Evolutionary conservation across 2,113 vertebrate genomes (phyloP).

Genomic region (Semnornis frantzii): DNA sequence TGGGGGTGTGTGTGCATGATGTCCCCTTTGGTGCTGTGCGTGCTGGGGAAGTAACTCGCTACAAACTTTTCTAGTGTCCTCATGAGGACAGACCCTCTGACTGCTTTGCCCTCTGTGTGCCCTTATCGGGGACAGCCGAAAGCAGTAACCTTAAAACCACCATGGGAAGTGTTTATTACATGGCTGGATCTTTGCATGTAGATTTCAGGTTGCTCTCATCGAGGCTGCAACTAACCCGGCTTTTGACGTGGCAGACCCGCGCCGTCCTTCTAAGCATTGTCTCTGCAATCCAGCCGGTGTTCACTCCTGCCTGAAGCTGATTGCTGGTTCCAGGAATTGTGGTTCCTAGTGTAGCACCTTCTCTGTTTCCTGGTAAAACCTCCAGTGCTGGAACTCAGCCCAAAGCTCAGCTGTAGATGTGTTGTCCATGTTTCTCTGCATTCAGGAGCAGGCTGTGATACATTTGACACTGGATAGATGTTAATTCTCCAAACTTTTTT

Average conservation of each 20-base stretch:
- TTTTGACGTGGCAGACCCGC: neutral
- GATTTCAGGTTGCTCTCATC: neutral
- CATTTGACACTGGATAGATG: neutral
- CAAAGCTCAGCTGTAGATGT: neutral
- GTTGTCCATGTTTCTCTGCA: neutral
- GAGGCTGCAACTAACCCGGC: neutral
- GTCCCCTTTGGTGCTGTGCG: neutral
- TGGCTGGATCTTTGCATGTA: neutral
- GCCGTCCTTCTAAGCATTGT: neutral
- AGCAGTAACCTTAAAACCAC: neutral
- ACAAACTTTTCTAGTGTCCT: neutral
- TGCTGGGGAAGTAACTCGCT: neutral
- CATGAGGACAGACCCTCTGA: neutral
- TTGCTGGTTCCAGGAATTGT: neutral
- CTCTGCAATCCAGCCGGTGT: neutral
- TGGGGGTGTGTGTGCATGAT: too few relatives aligned
- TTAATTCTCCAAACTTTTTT: neutral
- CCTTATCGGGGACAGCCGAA: neutral
- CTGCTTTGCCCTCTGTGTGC: neutral
- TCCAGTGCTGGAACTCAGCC: neutral
- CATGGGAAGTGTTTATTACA: accelerated
- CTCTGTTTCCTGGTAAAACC: neutral
- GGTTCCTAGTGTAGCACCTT: neutral
- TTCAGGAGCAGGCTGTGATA: neutral
- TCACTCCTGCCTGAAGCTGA: neutral